Base-by-base conservation (phyloP, 1,140 invertebrate species). In the Gryllus bimaculatus region DNA sequence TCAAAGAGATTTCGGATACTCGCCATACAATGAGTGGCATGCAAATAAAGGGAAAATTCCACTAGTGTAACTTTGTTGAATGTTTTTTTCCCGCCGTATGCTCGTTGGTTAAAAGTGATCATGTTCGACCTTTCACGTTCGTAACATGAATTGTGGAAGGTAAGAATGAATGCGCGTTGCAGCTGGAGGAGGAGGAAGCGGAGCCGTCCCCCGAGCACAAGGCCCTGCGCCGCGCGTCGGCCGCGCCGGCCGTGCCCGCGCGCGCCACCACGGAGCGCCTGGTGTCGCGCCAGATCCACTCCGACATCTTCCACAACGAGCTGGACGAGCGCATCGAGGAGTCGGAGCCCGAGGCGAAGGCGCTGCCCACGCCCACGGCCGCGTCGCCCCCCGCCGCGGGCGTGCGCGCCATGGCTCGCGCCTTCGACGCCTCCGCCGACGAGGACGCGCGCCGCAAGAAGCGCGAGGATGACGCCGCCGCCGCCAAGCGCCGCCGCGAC, bases 171-270 rank as follows among this genome's bases (percentile, higher is more conserved):
- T n/a, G n/a, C n/a, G 85, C 85, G 80, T 84, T 83, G 21, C 86
- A 87, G 81, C 80, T 85, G 39, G 86, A 87, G 82, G 87, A 88
- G 83, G 87, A 88, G 82, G 86, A 87, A 82, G 87, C 88, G 83
- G 87, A 88, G 82, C 80, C 83, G n/a, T 87, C 87, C 3, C 88
- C 87, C 8, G 88, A 89, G 83, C 84, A 85, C 82, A 87, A 87
- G 82, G 82, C 82, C 26, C 80, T 84, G 78, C 76, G 54, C 47
- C 80, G 78, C 13, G 20, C 66, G 18, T 18, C 73, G 8, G 7
- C 39, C 76, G 48, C 47, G 13, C 76, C 15, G 47, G 4, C 47
- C 18, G 82, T 74, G 82, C 85, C 83, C 81, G 77, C 18, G 81
- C 83, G 78, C 2, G 13, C 18, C 13, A 13, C 47, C 8, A 80